Conservation (phyloP, 2,888 invertebrate species). For the Lissonota sp. region DNA sequence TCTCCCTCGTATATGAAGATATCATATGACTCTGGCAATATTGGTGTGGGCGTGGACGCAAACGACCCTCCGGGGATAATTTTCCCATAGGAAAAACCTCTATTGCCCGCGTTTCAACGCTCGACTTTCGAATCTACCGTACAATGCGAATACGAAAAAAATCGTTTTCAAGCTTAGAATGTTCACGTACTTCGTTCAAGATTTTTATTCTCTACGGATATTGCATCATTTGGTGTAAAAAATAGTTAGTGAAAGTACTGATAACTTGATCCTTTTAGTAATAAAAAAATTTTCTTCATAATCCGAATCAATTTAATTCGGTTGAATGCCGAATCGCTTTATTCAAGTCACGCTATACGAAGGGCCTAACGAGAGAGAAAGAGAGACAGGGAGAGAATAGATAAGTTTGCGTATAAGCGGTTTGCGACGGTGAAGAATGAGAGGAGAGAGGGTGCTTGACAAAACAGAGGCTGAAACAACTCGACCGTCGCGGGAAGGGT, state of each 20-base stretch:
- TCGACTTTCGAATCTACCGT: slow-evolving; percentile 74
- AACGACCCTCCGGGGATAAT: slow-evolving; percentile 74
- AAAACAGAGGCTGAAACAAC: slow-evolving; percentile 77
- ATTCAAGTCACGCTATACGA: slow-evolving; percentile 37
- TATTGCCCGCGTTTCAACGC: slow-evolving; percentile 25
- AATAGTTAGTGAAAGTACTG: no score
- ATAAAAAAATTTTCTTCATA: background rate
- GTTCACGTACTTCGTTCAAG: slow-evolving; percentile 28
- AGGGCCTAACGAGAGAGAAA: slow-evolving; percentile 44
- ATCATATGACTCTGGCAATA: slow-evolving; percentile 74
- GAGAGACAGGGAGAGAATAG: slow-evolving; percentile 31
- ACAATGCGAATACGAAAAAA: slow-evolving; percentile 28
- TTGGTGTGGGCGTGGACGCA: slow-evolving; percentile 61
- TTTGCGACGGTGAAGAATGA: slow-evolving; percentile 46
- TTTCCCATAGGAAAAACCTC: slow-evolving; percentile 75
- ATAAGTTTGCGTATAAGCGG: slow-evolving; percentile 59
- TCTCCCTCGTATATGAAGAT: slow-evolving; percentile 68
- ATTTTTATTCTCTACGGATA: slow-evolving; percentile 13
- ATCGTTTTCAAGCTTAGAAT: slow-evolving; percentile 24
- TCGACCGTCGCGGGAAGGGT: slow-evolving; percentile 72
- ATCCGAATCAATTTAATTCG: slow-evolving; percentile 10
- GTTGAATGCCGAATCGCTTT: slow-evolving; percentile 30
- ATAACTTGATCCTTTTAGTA: no score
- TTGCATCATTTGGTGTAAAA: background rate
- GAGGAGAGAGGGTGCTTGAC: slow-evolving; percentile 69